Evolutionary conservation across 92 coral and sea anemone species (phyloP), one percentile per base, ranked within the genome.

Genomic region (Palythoa grandiflora): DNA sequence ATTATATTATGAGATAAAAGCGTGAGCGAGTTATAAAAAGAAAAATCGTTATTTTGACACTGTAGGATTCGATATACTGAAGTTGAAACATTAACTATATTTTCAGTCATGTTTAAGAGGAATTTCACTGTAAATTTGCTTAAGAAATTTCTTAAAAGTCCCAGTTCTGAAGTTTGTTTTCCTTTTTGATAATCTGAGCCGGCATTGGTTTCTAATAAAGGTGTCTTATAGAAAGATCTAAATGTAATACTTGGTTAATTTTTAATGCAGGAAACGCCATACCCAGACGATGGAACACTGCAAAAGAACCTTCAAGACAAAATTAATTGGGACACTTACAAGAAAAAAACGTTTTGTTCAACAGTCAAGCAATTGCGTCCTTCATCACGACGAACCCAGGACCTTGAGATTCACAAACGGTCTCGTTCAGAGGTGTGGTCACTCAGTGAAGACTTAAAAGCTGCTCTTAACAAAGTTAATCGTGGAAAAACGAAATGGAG

Each of bases 261-360:
- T 38, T 80, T 87, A 57, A 73, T 48, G 3, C 77, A 96, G 98
- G 98, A 96, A 78, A 95, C 94, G 47, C 98, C 98, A 8, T 96
- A 75, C 78, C 98, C 98, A 7, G 92, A 96, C 79, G 96, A 94
- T 55, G 94, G 93, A 68, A 89, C 96, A 16, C 95, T 96, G 6
- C 98, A 96, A 90, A 90, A 86, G 54, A 94, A 95, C 60, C 89
- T 96, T 53, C 98, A 96, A 73, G 98, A 94, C 74, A 96, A 96
- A 80, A 92, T 94, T 60, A 96, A 96, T 88, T 96, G 98, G 98
- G 98, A 96, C 52, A 92, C 96, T 2, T 96, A 94, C 80, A 96
- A 93, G 37, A 96, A 89, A 53, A 96, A 93, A 70, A 96, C 96
- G 0, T 77, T 96, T 14, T 89, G 87, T 38, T 78, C 91, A 21